Base-by-base conservation (phyloP, 1,140 invertebrate genomes). In the Listronotus oregonensis region DNA sequence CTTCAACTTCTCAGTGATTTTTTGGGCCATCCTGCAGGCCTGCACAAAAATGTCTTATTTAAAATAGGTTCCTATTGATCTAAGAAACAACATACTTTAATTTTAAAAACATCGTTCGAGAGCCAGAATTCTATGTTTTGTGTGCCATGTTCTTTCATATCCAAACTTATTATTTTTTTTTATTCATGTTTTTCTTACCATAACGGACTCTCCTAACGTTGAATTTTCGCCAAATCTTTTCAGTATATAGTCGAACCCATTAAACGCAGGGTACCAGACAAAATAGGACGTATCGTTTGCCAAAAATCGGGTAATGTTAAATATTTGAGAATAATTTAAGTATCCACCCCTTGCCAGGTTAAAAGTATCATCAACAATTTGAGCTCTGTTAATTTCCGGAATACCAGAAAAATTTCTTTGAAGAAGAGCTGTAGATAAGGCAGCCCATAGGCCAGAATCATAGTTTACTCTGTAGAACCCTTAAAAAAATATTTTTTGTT, bases 331-430 rank as follows among this genome's bases (percentile, higher is more conserved):
- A 21, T 85, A 83, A 9, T 70, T 68, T 3, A 85, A 76, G 6
- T 74, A 60, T 6, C 73, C 77, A 59, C 81, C 78, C 43, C 84
- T 77, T 3, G 84, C 77, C 66, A 86, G 79, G 72, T 87, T 87
- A 40, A 94, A 81, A 1, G 90, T 81, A 79, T 95, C 93, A 70
- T 94, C 90, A 4, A 93, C 83, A 11, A 94, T 82, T 77, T 92
- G 90, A 0, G 90, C 91, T 73, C 92, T 84, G 77, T 92, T 95
- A 0, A 89, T 76, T 58, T 84, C 84, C 68, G 87, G 84, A 42
- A 91, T 89, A 7, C 79, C 78, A 69, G 78, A 69, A 64, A 82
- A 79, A 55, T 85, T 77, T 3, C 73, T 68, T 39, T 82, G 79
- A 1, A 78, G 74, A 3, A 92, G 75, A n/a, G 80, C 80, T 0